Conservation (phyloP, 2,888 invertebrate species). For the Aspidapion aeneum region DNA sequence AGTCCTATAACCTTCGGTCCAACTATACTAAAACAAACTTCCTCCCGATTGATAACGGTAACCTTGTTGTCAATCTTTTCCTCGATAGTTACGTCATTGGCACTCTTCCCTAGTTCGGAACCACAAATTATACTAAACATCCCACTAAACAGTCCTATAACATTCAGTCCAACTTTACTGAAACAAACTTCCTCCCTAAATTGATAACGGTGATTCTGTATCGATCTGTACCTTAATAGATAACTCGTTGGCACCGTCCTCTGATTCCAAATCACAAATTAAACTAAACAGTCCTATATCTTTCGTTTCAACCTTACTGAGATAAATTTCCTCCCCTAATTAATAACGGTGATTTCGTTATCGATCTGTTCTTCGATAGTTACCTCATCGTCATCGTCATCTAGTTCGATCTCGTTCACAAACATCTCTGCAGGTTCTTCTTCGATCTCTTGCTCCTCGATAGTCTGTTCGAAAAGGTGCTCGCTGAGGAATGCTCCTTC, state of each 20-base stretch:
- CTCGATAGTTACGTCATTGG: constrained; percentile 40
- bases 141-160: no score
- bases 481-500: constrained; percentile 40
- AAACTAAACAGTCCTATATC: no score
- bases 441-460: constrained; percentile 33
- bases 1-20: no score
- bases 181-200: no score
- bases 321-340: constrained; percentile 5
- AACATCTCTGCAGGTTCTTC: constrained; percentile 35
- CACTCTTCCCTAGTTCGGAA: constrained; percentile 44
- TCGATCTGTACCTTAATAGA: no score
- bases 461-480: constrained; percentile 37
- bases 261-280: no score
- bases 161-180: no score
- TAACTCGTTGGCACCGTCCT: no score
- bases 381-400: constrained; percentile 42
- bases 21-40: no score
- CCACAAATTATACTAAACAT: no score
- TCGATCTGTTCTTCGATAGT: constrained; percentile 36
- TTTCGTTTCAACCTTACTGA: no score
- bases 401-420: constrained; percentile 46
- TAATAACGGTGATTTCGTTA: constrained; percentile 28
- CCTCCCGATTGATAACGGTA: constrained; percentile 12
- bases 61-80: constrained; percentile 32
- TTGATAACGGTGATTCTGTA: no score